Evolutionary conservation across 2,888 invertebrate species (phyloP).

Genomic region (Stegophylla sp.): DNA sequence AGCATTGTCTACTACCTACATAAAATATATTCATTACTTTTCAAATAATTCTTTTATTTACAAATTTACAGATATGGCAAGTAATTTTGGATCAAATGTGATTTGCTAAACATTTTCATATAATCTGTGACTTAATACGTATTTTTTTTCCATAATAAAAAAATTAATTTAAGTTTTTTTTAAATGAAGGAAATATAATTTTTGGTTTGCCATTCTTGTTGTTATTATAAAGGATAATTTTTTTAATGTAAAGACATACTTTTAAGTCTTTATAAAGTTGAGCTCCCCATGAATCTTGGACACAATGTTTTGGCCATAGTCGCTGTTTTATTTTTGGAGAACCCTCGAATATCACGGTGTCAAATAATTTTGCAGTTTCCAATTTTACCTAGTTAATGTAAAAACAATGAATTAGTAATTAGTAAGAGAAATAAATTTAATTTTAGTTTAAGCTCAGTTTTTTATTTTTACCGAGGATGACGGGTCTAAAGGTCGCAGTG

Average conservation of each 20-base stretch:
- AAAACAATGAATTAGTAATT: not conserved
- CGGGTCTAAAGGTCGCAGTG: conserved; percentile 76
- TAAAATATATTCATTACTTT: too few species aligned
- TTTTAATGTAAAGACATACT: conserved; percentile 65
- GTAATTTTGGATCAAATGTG: not conserved
- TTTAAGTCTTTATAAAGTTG: conserved; percentile 89
- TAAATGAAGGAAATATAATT: too few species aligned
- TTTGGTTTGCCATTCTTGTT: too few species aligned
- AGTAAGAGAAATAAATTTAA: not conserved
- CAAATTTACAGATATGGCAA: not conserved
- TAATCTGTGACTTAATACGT: too few species aligned
- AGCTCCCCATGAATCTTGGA: conserved; percentile 94
- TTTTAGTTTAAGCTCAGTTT: conserved; percentile 62
- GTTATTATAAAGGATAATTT: too few species aligned
- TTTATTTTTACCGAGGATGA: conserved; percentile 71
- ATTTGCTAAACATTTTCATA: too few species aligned
- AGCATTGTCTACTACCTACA: conserved; percentile 75
- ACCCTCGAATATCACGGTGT: conserved; percentile 91
- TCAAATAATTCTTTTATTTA: not conserved
- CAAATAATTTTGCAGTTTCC: conserved; percentile 82
- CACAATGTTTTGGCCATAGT: conserved; percentile 95
- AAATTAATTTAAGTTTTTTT: too few species aligned
- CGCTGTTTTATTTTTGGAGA: conserved; percentile 85
- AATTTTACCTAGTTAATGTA: conserved; percentile 69
- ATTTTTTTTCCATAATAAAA: too few species aligned